Evolutionary conservation across 30 jellyfish, hydroid and myxozoan species (phyloP).

Genomic region (Cassiopea andromeda): DNA sequence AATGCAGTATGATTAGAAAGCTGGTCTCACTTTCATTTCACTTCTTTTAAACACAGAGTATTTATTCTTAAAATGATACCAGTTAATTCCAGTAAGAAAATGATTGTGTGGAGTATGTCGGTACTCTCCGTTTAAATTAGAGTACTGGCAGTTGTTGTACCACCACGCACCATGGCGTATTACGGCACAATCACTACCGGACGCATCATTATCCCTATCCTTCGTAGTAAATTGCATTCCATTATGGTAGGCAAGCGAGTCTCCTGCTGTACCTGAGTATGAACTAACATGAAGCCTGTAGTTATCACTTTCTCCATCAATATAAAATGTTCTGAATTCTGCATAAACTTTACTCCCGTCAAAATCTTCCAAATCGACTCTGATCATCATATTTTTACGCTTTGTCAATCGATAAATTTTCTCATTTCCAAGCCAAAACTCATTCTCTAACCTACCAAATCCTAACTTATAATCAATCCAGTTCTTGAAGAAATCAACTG

Average conservation of each 20-base stretch:
- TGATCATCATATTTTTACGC: slow-evolving; percentile 5
- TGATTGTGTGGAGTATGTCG: too few relatives aligned
- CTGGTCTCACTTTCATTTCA: too few relatives aligned
- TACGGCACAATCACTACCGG: not conserved
- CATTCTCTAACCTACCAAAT: slow-evolving; percentile 24
- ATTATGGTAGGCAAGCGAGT: not conserved
- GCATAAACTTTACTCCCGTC: slow-evolving; percentile 34
- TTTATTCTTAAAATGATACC: too few relatives aligned
- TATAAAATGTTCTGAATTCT: slow-evolving; percentile 19
- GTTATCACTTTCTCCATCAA: slow-evolving; percentile 20
- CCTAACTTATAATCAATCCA: slow-evolving; percentile 50
- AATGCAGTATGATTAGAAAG: too few relatives aligned
- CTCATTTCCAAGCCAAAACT: slow-evolving; percentile 63
- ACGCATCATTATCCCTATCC: slow-evolving; percentile 6
- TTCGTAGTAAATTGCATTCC: slow-evolving; percentile 2
- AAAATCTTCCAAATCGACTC: slow-evolving; percentile 41
- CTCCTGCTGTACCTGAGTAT: slow-evolving; percentile 29
- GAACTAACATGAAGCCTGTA: slow-evolving; percentile 1
- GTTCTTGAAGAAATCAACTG: slow-evolving; percentile 31
- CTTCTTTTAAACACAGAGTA: too few relatives aligned
- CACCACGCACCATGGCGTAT: too few relatives aligned
- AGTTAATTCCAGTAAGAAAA: too few relatives aligned
- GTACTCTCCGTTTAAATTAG: too few relatives aligned
- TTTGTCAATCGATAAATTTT: slow-evolving; percentile 35
- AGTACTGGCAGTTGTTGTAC: too few relatives aligned